Evolutionary conservation across 2,888 invertebrate genomes (phyloP).

Genomic region (Atethmia centrago): DNA sequence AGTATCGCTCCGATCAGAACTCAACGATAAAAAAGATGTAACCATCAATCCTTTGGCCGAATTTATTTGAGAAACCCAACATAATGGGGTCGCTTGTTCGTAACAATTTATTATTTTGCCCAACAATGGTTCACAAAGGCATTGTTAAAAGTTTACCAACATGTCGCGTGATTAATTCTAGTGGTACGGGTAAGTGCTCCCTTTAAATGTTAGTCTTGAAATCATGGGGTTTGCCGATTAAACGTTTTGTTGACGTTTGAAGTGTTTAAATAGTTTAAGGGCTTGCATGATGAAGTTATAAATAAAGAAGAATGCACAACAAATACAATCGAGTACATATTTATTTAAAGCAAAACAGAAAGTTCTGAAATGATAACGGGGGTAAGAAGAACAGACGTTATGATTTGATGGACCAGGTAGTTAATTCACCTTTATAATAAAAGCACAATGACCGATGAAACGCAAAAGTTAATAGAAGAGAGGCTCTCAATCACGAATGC

Average conservation of each 20-base stretch:
- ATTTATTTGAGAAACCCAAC: constrained; percentile 80
- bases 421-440: background rate
- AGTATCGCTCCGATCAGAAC: constrained; percentile 60
- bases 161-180: constrained; percentile 87
- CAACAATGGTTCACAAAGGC: constrained; percentile 78
- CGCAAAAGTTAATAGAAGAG: constrained; percentile 11
- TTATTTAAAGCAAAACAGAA: background rate
- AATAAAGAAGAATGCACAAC: constrained; percentile 3
- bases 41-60: constrained; percentile 78
- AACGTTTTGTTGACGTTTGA: constrained; percentile 55
- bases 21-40: constrained; percentile 74
- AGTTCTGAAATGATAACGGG: background rate
- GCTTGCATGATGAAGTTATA: background rate
- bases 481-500: constrained; percentile 9
- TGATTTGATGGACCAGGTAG: background rate
- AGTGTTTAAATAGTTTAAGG: constrained; percentile 48
- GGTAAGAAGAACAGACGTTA: background rate
- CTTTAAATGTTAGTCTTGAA: constrained; percentile 66
- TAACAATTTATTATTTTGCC: constrained; percentile 71
- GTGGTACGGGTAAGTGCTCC: constrained; percentile 83
- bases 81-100: constrained; percentile 69
- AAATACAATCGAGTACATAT: background rate
- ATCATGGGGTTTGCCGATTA: constrained; percentile 54
- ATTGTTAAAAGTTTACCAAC: constrained; percentile 89
- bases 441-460: constrained; percentile 32